Conservation (phyloP, 37 sponge, comb jelly and placozoan genomes). For the Lycopodina hypogea region DNA sequence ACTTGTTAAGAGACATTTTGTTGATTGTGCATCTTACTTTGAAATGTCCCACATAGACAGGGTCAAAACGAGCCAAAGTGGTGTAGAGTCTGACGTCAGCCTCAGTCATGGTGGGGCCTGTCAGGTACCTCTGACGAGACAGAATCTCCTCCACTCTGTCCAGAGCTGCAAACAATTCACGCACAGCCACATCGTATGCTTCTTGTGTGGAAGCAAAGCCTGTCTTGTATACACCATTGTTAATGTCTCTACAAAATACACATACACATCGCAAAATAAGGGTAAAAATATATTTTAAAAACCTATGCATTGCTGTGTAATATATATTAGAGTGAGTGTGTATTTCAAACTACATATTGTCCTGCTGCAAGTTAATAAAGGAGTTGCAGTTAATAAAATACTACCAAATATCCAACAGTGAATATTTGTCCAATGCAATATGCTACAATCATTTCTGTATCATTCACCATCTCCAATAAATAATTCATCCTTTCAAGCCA, state of each 20-base stretch:
- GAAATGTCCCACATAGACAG: conserved; percentile 90
- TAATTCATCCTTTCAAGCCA: too few relatives aligned
- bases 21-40: conserved; percentile 74
- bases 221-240: conserved; percentile 86
- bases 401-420: too few relatives aligned
- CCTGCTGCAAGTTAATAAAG: too few relatives aligned
- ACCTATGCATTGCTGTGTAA: background rate
- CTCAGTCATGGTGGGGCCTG: conserved; percentile 81
- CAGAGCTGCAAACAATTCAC: conserved; percentile 79
- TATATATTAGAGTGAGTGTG: too few relatives aligned
- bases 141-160: conserved; percentile 83
- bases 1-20: too few relatives aligned
- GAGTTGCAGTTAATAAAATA: too few relatives aligned
- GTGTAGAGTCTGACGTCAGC: conserved; percentile 90
- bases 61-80: conserved; percentile 88
- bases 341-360: too few relatives aligned
- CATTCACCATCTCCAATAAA: too few relatives aligned
- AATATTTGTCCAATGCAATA: too few relatives aligned
- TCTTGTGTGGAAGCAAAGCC: conserved; percentile 93
- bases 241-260: conserved; percentile 55
- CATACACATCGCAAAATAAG: too few relatives aligned
- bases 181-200: conserved; percentile 79
- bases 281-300: background rate
- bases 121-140: conserved; percentile 71
- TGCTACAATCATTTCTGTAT: too few relatives aligned